phyloP scores from a whole-genome alignment of 2,797 vertebrate genomes.

The Hephaestus fuliginosus region DNA sequence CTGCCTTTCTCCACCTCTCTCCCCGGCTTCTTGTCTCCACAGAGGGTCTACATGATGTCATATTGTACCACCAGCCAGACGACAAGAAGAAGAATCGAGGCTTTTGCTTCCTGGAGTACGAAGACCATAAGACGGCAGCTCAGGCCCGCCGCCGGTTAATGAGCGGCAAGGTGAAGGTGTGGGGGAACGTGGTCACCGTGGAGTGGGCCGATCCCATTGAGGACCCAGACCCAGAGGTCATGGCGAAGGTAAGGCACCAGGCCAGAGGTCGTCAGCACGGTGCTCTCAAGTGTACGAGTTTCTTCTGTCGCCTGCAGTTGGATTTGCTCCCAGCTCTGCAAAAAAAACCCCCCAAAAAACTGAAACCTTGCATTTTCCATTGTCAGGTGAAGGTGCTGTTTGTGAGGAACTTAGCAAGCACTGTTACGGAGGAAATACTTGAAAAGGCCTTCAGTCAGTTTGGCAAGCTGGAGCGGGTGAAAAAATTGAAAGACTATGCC shows the following conservation, averaged over 20 bases:
- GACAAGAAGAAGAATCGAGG: slow-evolving; percentile 99
- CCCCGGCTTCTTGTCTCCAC: slow-evolving; percentile 46
- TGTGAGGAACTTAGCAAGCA: slow-evolving; percentile 97
- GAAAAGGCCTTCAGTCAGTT: slow-evolving; percentile 98
- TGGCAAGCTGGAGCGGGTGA: slow-evolving; percentile 98
- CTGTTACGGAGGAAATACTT: slow-evolving; percentile 98
- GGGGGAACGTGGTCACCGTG: slow-evolving; percentile 98
- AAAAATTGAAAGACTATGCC: slow-evolving; percentile 99
- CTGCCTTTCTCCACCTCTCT: slow-evolving; percentile 15
- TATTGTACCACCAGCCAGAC: slow-evolving; percentile 99
- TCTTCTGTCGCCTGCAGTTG: not conserved
- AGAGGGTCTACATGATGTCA: slow-evolving; percentile 99
- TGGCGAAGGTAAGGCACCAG: slow-evolving; percentile 92
- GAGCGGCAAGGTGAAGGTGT: slow-evolving; percentile 99
- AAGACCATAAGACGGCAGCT: slow-evolving; percentile 99
- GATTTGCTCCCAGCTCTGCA: not conserved
- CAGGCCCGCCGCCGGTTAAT: slow-evolving; percentile 97
- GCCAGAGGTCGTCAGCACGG: not conserved
- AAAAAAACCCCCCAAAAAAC: not conserved
- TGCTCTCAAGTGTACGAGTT: not conserved
- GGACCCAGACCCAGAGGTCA: slow-evolving; percentile 99
- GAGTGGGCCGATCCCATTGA: slow-evolving; percentile 99
- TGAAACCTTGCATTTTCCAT: slow-evolving; percentile 24
- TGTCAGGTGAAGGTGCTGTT: slow-evolving; percentile 97
- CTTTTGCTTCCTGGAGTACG: slow-evolving; percentile 99